Percentiles rank a stretch among this genome's conserved stretches.
Evolutionary conservation across 1,140 invertebrate genomes (phyloP).

Genomic region (Lucilia cuprina): DNA sequence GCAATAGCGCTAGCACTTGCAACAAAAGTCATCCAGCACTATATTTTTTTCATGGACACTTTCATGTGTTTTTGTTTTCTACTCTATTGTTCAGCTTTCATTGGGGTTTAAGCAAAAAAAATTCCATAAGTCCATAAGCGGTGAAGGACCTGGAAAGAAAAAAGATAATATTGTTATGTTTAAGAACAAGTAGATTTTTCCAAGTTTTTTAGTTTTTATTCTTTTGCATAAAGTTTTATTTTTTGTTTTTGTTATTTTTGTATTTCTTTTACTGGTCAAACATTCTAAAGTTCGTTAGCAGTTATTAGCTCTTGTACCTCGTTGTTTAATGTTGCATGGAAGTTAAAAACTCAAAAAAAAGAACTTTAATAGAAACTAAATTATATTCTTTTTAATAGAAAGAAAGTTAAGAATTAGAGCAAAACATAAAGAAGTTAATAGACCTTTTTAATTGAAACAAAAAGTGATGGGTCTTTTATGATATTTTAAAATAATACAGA

Average conservation of each 20-base stretch:
- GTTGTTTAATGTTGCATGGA: background rate
- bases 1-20: background rate
- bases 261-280: background rate
- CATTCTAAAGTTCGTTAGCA: background rate
- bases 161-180: background rate
- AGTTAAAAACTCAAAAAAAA: background rate
- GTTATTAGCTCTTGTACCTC: background rate
- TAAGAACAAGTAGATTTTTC: background rate
- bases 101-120: background rate
- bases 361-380: background rate
- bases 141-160: background rate
- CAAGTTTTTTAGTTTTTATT: background rate
- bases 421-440: background rate
- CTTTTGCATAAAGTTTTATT: background rate
- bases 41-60: background rate
- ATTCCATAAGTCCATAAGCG: background rate
- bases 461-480: too few relatives aligned
- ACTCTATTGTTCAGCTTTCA: background rate
- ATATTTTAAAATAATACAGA: too few relatives aligned
- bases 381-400: background rate
- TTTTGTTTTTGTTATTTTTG: background rate
- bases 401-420: background rate
- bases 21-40: background rate
- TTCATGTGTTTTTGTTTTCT: background rate
- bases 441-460: too few relatives aligned